Evolutionary conservation across 2,888 invertebrate species (phyloP).

Genomic region (Philopedon plagiatum): DNA sequence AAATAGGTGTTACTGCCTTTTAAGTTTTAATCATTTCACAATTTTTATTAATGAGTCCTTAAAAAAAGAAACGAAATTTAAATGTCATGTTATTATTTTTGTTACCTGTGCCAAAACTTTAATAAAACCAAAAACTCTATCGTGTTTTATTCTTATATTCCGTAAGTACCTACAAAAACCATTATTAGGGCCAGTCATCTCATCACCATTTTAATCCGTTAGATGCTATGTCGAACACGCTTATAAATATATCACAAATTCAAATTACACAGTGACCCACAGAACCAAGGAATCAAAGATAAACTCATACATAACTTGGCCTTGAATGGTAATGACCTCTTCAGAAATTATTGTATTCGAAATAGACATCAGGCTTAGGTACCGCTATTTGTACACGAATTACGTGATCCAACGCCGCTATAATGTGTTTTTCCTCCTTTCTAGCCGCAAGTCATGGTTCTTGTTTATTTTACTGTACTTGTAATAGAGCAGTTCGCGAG

Average conservation of each 20-base stretch:
- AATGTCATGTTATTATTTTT: too few relatives aligned
- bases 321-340: slow-evolving; percentile 51
- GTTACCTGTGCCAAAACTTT: background rate
- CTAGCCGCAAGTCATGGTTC: slow-evolving; percentile 25
- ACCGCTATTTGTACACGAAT: slow-evolving; percentile 49
- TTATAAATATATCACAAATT: slow-evolving; percentile 36
- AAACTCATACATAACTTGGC: slow-evolving; percentile 34
- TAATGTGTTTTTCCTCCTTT: slow-evolving; percentile 42
- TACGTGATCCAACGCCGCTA: slow-evolving; percentile 30
- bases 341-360: slow-evolving; percentile 29
- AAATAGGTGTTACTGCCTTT: too few relatives aligned
- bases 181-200: background rate
- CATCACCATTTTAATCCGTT: background rate
- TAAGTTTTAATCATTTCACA: too few relatives aligned
- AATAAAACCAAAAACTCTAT: background rate
- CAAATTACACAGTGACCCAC: slow-evolving; percentile 50
- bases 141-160: background rate
- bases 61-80: too few relatives aligned
- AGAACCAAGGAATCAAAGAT: slow-evolving; percentile 19
- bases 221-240: slow-evolving; percentile 8
- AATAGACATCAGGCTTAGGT: slow-evolving; percentile 33
- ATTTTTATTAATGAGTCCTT: too few relatives aligned
- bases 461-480: slow-evolving; percentile 21
- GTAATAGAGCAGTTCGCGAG: slow-evolving; percentile 16
- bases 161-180: background rate